phyloP scores from a whole-genome alignment of 1,140 invertebrate genomes.

The Solenopsis invicta region DNA sequence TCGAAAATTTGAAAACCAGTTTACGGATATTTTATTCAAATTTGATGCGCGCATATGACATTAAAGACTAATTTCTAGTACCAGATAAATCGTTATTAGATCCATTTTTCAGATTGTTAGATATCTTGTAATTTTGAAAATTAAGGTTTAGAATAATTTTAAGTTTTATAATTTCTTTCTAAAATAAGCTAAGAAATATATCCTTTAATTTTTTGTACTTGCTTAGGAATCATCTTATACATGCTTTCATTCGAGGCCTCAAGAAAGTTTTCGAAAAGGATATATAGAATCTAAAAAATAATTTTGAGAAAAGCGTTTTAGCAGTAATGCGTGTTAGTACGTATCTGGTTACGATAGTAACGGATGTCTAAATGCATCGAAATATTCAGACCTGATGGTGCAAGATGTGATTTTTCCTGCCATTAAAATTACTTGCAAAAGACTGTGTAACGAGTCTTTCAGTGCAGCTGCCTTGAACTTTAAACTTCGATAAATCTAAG shows the following conservation, averaged over 20 bases:
- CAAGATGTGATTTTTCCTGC: slow-evolving; percentile 24
- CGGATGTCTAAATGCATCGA: neutral
- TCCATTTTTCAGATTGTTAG: no score
- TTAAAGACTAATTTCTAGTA: no score
- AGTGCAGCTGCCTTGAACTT: slow-evolving; percentile 10
- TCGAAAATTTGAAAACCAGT: no score
- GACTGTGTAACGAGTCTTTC: slow-evolving; percentile 6
- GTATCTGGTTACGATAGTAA: neutral
- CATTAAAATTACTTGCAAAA: slow-evolving; percentile 44
- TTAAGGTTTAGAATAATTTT: no score
- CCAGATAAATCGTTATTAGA: no score
- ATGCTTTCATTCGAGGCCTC: neutral
- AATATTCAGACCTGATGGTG: neutral
- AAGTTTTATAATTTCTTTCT: no score
- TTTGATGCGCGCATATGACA: no score
- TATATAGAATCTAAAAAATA: slow-evolving; percentile 7
- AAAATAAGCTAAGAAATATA: no score
- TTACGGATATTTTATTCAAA: no score
- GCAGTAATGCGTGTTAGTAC: neutral
- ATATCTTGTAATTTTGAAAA: no score
- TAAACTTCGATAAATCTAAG: neutral
- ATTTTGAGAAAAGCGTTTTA: neutral
- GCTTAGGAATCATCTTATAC: no score
- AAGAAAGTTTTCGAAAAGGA: neutral
- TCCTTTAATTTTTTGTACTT: no score